phyloP scores from a whole-genome alignment of 2,113 vertebrate genomes.

The Otocyon megalotis region DNA sequence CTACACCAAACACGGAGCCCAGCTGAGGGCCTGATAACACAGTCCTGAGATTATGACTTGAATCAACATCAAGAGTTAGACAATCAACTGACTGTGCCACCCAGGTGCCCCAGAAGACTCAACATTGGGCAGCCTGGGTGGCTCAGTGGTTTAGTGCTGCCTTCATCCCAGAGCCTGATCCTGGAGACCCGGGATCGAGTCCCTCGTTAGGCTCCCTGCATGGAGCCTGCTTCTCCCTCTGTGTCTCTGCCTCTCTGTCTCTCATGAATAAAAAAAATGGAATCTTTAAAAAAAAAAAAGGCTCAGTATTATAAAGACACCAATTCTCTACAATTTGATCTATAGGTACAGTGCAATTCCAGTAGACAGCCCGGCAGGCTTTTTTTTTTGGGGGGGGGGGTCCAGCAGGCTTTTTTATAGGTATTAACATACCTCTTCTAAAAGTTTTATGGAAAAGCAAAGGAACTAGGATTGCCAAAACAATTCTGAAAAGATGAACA shows the following conservation, averaged over 20 bases:
- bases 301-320: too few relatives aligned
- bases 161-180: too few relatives aligned
- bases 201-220: too few relatives aligned
- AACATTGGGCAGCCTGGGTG: background rate
- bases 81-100: background rate
- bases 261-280: too few relatives aligned
- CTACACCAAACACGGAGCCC: background rate
- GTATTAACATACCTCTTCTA: background rate
- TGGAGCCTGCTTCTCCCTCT: too few relatives aligned
- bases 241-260: too few relatives aligned
- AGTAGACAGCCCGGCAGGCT: background rate
- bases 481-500: background rate
- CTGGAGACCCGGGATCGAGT: too few relatives aligned
- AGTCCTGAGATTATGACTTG: background rate
- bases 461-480: background rate
- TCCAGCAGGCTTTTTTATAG: background rate
- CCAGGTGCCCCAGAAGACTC: background rate
- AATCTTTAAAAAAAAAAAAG: too few relatives aligned
- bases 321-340: background rate
- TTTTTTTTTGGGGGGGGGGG: too few relatives aligned
- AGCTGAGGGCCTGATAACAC: background rate
- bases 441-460: background rate
- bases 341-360: background rate
- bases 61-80: background rate
- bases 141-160: too few relatives aligned